Percentiles rank a stretch among this genome's conserved stretches.
Conservation (phyloP, 2,797 vertebrate genomes). For the Atherinosoma microstoma region DNA sequence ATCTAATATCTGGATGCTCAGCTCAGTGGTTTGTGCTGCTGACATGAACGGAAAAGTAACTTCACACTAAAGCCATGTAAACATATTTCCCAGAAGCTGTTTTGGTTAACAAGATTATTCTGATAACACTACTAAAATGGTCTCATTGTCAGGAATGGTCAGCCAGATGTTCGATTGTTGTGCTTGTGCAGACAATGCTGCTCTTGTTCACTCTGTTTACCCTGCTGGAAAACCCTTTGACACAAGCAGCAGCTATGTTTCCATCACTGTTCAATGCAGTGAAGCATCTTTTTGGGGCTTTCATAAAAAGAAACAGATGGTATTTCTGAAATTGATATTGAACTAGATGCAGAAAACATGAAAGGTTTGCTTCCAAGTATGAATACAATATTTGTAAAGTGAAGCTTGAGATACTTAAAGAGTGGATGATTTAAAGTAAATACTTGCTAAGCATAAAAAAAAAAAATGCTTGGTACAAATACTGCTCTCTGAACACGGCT, state of each 20-base stretch:
- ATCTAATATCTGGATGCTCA: slow-evolving; percentile 25
- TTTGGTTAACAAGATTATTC: slow-evolving; percentile 17
- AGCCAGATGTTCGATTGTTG: slow-evolving; percentile 13
- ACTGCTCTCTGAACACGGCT: not conserved
- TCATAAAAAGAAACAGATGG: not conserved
- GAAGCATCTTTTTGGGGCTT: slow-evolving; percentile 8
- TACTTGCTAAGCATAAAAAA: not conserved
- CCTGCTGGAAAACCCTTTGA: slow-evolving; percentile 20
- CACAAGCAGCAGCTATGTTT: not conserved
- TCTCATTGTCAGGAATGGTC: slow-evolving; percentile 21
- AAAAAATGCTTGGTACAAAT: not conserved
- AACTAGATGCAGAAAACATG: not conserved
- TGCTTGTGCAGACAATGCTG: slow-evolving; percentile 21
- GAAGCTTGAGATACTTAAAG: not conserved
- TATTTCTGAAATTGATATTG: not conserved
- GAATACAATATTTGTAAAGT: not conserved
- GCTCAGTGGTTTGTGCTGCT: slow-evolving; percentile 29
- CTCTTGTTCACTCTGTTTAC: slow-evolving; percentile 27
- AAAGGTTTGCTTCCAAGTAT: not conserved
- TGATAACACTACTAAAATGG: slow-evolving; percentile 27
- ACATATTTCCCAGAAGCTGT: slow-evolving; percentile 18
- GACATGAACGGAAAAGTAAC: slow-evolving; percentile 17
- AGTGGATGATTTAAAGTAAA: not conserved
- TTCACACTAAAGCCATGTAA: slow-evolving; percentile 16
- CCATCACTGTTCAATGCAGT: not conserved